Evolutionary conservation across 2,113 vertebrate species (phyloP).

Genomic region (Misgurnus mizolepis): DNA sequence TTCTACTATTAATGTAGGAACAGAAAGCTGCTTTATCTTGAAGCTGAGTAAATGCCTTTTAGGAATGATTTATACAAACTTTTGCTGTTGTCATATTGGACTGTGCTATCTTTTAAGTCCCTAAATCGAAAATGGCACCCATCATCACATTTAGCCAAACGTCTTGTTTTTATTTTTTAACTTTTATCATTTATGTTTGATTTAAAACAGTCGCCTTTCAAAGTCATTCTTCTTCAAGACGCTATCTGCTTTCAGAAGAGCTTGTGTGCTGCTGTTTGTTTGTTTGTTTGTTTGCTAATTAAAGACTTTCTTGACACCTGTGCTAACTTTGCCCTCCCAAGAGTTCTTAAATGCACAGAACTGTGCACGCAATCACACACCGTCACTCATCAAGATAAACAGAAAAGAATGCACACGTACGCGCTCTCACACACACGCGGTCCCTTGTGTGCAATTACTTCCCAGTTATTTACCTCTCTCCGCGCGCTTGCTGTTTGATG

Average conservation of each 20-base stretch:
- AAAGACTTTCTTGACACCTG: slow-evolving; percentile 73
- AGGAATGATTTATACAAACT: neutral
- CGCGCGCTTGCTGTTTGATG: slow-evolving; percentile 60
- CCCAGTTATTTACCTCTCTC: slow-evolving; percentile 66
- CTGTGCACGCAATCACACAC: slow-evolving; percentile 62
- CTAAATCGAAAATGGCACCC: neutral
- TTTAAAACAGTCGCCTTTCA: slow-evolving; percentile 22
- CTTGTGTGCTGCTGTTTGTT: slow-evolving; percentile 51
- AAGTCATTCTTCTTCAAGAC: slow-evolving; percentile 28
- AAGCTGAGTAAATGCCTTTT: neutral
- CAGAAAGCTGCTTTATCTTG: neutral
- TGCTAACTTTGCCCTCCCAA: slow-evolving; percentile 59
- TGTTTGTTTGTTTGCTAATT: slow-evolving; percentile 79
- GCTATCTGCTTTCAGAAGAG: slow-evolving; percentile 20
- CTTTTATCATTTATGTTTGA: slow-evolving; percentile 18
- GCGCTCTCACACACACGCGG: slow-evolving; percentile 43
- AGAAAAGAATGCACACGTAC: slow-evolving; percentile 31
- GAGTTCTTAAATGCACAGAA: slow-evolving; percentile 56
- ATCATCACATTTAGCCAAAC: slow-evolving; percentile 3
- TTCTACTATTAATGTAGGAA: neutral
- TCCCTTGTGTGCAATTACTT: slow-evolving; percentile 79
- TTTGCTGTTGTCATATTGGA: neutral
- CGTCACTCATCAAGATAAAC: slow-evolving; percentile 52
- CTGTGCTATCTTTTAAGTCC: neutral
- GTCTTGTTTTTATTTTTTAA: neutral